Base-by-base conservation (phyloP, 2,113 vertebrate genomes). In the Ageneiosus marmoratus region DNA sequence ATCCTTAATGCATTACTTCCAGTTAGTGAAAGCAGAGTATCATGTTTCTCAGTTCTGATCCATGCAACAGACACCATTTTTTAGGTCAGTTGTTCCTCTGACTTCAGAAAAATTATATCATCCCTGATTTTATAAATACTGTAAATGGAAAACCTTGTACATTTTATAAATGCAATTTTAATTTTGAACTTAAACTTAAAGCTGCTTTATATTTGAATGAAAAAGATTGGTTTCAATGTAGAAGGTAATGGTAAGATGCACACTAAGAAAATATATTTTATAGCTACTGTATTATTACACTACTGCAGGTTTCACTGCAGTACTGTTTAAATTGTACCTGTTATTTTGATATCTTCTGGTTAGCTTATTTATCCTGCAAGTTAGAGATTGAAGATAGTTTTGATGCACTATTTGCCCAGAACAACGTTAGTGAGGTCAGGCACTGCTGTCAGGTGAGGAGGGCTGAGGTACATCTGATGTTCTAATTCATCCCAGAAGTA, bases 1-100 rank as follows among this genome's bases (percentile, higher is more conserved):
- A 46, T 41, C 51, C 15, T 72, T 72, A 44, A 72, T 81, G 27
- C 51, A 73, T 81, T 67, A 48, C 51, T 24, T 72, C 11, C 5
- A 8, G 41, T 51, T 73, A n/a, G 51, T 56, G 67, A 63, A 80
- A 41, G 56, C 63, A 70, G 55, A 10, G 34, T 27, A 37, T 73
- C 37, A 24, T 12, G 70, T 73, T 73, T 73, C 70, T 18, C 16
- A n/a, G 5, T 50, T 18, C 67, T 72, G 37, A 29, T 48, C 44
- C 70, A 50, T 27, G 24, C 1, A 13, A 50, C 77, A 56, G 34
- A 15, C 74, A 34, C 4, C 22, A 16, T 73, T 29, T 75, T 51
- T 15, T 22, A 20, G 22, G 41, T 48, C 24, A 5, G 34, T 48
- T 48, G 69, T 48, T 72, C 67, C 34, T 44, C 9, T 70, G 32